Evolutionary conservation across 2,113 vertebrate species (phyloP), one percentile per base, ranked within the genome.

Genomic region (Guaruba guarouba): DNA sequence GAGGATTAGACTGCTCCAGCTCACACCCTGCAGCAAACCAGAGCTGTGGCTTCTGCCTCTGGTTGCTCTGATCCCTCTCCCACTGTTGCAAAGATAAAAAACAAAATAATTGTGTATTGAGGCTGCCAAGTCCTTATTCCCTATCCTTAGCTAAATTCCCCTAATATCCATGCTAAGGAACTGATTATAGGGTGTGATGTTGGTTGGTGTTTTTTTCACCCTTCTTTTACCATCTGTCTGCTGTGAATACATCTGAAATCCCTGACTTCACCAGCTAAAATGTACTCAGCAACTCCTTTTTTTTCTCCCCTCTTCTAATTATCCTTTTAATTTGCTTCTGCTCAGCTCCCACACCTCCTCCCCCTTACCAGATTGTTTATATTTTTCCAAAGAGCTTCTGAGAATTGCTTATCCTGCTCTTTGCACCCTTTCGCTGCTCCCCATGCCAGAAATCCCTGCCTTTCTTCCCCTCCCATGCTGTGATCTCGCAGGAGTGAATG

Each of bases 271-370:
- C 86, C 35, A 83, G 70, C 82, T 94, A 84, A 95, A 96, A 92
- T 75, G 63, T 94, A 95, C 96, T 96, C 59, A 82, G 70, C 33
- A 87, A 90, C 11, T 22, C 39, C 4, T 1, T 52, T 57, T 92
- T 94, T 82, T 95, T 92, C 57, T 59, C 57, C 57, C 16, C 41
- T 69, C 27, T 91, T 95, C 96, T 96, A 94, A 97, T 97, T 96
- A 96, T 96, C 92, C 85, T 96, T 96, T 95, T 92, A 94, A 96
- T 96, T 96, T 95, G 88, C 95, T 97, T 96, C 93, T 97, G 91
- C 81, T 93, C 66, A 62, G 51, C 86, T 93, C 94, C 94, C 88
- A 96, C 96, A 93, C 89, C 54, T 92, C 88, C 96, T 91, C 94
- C 85, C 64, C 44, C 93, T 90, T 91, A 95, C 85, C 96, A 97